These are phyloP conservation scores for Monochamus saltuarius DNA, from an alignment of 1,140 invertebrate genomes.

Conservation along the genomic window DNA sequence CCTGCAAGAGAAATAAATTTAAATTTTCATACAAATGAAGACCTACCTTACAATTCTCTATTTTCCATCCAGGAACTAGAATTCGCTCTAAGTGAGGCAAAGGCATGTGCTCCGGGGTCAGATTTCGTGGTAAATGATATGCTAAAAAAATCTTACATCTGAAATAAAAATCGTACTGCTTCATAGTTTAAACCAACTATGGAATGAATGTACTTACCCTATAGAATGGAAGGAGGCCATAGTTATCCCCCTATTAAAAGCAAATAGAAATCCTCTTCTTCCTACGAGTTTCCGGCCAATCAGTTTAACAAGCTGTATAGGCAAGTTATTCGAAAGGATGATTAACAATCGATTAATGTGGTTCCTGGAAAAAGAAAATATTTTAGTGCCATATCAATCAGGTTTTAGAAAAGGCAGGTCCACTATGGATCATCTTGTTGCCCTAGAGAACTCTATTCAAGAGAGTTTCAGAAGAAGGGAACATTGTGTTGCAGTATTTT, in stretches of 20 bases:
- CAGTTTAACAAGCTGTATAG: constrained; percentile 26
- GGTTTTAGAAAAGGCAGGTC: constrained; percentile 25
- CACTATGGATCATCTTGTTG: constrained; percentile 27
- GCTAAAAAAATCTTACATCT: no score
- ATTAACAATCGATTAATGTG: constrained; percentile 27
- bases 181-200: background rate
- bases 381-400: constrained; percentile 18
- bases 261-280: background rate
- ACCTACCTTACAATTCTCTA: no score
- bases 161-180: no score
- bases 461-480: constrained; percentile 19
- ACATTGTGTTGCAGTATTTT: constrained; percentile 21
- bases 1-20: no score
- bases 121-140: no score
- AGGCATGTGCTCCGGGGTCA: no score
- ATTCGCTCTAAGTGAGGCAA: no score
- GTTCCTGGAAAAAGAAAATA: constrained; percentile 16
- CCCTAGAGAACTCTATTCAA: constrained; percentile 18
- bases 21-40: no score
- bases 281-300: constrained; percentile 23
- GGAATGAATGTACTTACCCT: background rate
- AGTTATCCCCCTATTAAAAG: constrained; percentile 6
- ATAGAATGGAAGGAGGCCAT: background rate
- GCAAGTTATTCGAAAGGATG: constrained; percentile 34
- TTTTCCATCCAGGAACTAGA: no score